Evolutionary conservation across 2,797 vertebrate genomes (phyloP).

Genomic region (Cossypha dichroa): DNA sequence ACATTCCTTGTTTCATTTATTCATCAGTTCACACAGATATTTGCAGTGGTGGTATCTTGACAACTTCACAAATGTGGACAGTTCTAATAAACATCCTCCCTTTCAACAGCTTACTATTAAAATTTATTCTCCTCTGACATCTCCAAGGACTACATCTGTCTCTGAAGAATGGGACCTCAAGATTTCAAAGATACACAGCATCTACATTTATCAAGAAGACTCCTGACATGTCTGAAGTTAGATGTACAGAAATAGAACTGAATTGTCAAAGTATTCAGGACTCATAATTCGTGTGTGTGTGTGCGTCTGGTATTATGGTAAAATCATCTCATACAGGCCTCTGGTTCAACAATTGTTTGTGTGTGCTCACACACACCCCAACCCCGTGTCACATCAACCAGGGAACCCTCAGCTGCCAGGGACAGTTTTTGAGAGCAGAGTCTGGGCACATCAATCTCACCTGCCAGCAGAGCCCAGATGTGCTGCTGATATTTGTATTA

Average conservation of each 20-base stretch:
- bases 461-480: rapidly evolving
- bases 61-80: background rate
- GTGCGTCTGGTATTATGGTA: background rate
- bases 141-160: background rate
- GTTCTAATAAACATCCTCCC: background rate
- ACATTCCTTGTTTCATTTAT: background rate
- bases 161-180: background rate
- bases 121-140: background rate
- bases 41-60: background rate
- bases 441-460: background rate
- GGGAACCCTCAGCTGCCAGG: background rate
- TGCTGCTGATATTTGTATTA: background rate
- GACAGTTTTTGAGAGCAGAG: background rate
- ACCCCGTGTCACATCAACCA: rapidly evolving
- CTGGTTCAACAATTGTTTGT: background rate
- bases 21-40: background rate
- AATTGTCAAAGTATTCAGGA: background rate
- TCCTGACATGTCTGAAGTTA: background rate
- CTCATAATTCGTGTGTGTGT: background rate
- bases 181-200: background rate
- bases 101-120: background rate
- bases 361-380: background rate
- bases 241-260: background rate
- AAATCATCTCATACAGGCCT: background rate
- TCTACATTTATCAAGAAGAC: background rate